These are phyloP conservation scores for Eupelmus urozonus DNA, from an alignment of 2,888 invertebrate species.

Conservation along the genomic window DNA sequence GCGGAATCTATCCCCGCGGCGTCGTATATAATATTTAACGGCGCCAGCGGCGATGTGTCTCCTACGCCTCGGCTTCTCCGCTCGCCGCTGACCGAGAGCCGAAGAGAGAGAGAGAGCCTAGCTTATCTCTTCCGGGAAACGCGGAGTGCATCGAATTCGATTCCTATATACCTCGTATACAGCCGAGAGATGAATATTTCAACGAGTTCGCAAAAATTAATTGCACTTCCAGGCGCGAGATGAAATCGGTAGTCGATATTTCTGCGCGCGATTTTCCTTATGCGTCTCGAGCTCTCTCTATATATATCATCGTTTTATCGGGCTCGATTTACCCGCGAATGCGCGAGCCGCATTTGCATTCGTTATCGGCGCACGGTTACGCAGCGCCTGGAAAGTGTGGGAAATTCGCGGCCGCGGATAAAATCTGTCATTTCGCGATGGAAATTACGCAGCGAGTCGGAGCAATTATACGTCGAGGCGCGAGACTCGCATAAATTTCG, in stretches of 20 bases:
- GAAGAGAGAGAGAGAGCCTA: neutral
- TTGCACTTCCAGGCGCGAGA: constrained; percentile 10
- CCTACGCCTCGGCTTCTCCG: neutral
- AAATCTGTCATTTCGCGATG: constrained; percentile 12
- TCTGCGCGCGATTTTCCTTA: no score
- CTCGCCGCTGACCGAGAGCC: neutral
- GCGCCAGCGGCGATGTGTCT: constrained; percentile 38
- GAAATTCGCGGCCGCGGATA: constrained; percentile 20
- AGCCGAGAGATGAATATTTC: constrained; percentile 20
- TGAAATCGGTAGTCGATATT: no score
- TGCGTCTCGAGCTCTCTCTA: neutral
- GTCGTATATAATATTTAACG: constrained; percentile 51
- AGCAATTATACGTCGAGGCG: no score
- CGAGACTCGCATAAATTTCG: no score
- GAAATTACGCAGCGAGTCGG: no score
- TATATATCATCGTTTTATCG: constrained; percentile 35
- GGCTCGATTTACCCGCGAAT: constrained; percentile 12
- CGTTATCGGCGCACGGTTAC: constrained; percentile 20
- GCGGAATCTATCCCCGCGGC: constrained; percentile 39
- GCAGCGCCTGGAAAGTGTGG: constrained; percentile 33
- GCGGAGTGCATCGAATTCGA: constrained; percentile 46
- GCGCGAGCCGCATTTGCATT: constrained; percentile 35
- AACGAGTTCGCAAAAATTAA: neutral
- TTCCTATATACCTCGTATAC: neutral
- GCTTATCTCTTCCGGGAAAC: constrained; percentile 44